Percentiles rank a stretch among this genome's conserved stretches.
Conservation (phyloP, 2,888 invertebrate genomes). For the Cordylochernes scorpioides region DNA sequence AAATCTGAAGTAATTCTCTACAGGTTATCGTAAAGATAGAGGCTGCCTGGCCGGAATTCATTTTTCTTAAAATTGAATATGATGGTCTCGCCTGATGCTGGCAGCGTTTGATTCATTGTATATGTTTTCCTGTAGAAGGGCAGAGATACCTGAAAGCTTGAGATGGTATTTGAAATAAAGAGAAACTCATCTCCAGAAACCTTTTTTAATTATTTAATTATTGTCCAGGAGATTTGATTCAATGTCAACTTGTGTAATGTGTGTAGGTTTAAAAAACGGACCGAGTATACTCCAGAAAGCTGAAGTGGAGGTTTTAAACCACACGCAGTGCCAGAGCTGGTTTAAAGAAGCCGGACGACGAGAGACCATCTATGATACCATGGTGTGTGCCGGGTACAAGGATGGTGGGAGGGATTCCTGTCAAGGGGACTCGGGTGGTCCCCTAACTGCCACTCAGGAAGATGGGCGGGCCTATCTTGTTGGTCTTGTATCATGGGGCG, state of each 20-base stretch:
- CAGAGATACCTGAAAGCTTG: no score
- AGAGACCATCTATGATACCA: constrained; percentile 63
- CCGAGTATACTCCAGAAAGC: constrained; percentile 43
- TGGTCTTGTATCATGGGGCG: constrained; percentile 14
- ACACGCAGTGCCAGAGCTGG: constrained; percentile 73
- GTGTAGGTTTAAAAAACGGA: constrained; percentile 32
- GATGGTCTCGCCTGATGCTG: not conserved
- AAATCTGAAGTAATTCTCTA: not conserved
- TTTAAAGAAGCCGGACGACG: constrained; percentile 62
- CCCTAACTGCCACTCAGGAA: constrained; percentile 14
- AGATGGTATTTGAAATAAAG: no score
- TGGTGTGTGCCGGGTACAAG: constrained; percentile 72
- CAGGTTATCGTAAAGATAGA: not conserved
- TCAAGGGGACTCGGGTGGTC: constrained; percentile 23
- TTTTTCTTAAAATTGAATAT: not conserved
- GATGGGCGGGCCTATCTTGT: constrained; percentile 14
- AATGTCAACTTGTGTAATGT: not conserved
- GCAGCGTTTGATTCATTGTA: not conserved
- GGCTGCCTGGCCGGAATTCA: no score
- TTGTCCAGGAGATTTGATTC: no score
- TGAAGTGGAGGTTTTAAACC: constrained; percentile 40
- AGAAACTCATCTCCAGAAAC: no score
- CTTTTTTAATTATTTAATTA: no score
- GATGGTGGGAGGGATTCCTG: constrained; percentile 39
- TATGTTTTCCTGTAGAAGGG: no score